These are phyloP conservation scores for Liolophura sinensis DNA, from an alignment of 1,140 invertebrate genomes.

Conservation along the genomic window DNA sequence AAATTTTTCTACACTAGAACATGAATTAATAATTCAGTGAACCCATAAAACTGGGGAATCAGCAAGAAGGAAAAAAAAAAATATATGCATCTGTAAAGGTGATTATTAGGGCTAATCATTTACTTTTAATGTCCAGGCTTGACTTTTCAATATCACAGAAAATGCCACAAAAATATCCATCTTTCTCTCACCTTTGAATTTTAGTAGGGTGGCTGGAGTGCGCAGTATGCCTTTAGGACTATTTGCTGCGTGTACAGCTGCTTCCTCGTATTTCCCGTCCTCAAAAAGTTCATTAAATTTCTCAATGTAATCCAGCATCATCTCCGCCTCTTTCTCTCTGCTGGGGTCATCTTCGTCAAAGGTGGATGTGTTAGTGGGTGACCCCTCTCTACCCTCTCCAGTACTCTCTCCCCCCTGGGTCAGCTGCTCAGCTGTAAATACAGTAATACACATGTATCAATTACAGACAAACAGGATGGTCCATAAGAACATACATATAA, in stretches of 20 bases:
- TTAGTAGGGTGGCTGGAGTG: constrained; percentile 52
- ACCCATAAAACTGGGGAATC: too few relatives aligned
- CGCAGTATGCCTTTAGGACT: constrained; percentile 57
- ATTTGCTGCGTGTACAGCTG: constrained; percentile 57
- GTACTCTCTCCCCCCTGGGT: constrained; percentile 7
- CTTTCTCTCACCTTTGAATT: constrained; percentile 51
- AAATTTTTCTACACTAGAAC: too few relatives aligned
- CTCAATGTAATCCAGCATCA: constrained; percentile 59
- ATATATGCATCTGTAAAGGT: too few relatives aligned
- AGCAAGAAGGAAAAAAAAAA: too few relatives aligned
- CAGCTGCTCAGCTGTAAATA: too few relatives aligned
- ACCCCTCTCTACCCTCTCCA: constrained; percentile 25
- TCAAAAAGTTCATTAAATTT: constrained; percentile 60
- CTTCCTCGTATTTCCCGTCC: constrained; percentile 54
- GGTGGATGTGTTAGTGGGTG: constrained; percentile 22
- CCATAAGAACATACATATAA: too few relatives aligned
- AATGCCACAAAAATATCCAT: not conserved
- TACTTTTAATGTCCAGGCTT: too few relatives aligned
- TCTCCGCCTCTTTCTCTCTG: constrained; percentile 57
- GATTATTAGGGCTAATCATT: too few relatives aligned
- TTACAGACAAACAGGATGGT: too few relatives aligned
- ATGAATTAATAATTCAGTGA: too few relatives aligned
- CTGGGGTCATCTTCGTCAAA: constrained; percentile 56
- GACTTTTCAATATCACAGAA: too few relatives aligned
- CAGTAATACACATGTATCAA: too few relatives aligned